Percentiles rank a stretch among this genome's conserved stretches.
These are phyloP conservation scores for Hydrocynus forskahlii DNA, from an alignment of 2,797 vertebrate genomes.

Conservation along the genomic window DNA sequence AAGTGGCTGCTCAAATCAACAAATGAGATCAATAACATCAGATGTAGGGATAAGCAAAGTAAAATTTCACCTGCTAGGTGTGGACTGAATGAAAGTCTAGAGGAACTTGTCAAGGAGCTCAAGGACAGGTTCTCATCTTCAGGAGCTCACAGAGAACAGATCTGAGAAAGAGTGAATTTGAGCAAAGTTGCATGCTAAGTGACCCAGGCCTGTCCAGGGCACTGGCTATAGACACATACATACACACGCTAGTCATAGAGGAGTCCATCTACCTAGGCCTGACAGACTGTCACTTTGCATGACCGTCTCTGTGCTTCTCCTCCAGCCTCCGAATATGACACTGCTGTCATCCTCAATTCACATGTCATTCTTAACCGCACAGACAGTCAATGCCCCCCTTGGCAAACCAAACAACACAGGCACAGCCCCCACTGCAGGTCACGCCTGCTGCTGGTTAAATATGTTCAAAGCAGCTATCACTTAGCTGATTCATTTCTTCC, in stretches of 20 bases:
- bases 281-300: slow-evolving; percentile 81
- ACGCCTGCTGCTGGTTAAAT: not conserved
- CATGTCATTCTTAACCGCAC: slow-evolving; percentile 45
- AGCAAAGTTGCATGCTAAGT: not conserved
- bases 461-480: slow-evolving; percentile 26
- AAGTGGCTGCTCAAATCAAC: not conserved
- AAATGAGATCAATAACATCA: not conserved
- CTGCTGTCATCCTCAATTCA: slow-evolving; percentile 77
- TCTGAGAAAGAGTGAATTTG: slow-evolving; percentile 1
- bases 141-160: not conserved
- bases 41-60: not conserved
- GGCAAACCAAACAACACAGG: slow-evolving; percentile 14
- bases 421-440: slow-evolving; percentile 1
- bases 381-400: slow-evolving; percentile 37
- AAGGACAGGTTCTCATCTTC: not conserved
- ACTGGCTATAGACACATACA: slow-evolving; percentile 8
- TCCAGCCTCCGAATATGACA: slow-evolving; percentile 69
- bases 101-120: not conserved
- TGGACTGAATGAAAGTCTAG: not conserved
- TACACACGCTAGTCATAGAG: slow-evolving; percentile 56
- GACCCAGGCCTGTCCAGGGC: slow-evolving; percentile 7
- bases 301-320: slow-evolving; percentile 72
- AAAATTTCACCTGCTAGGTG: not conserved
- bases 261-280: slow-evolving; percentile 70
- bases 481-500: not conserved